Conservation (phyloP, 1,140 invertebrate species). For the Rhopalosiphum maidis region DNA sequence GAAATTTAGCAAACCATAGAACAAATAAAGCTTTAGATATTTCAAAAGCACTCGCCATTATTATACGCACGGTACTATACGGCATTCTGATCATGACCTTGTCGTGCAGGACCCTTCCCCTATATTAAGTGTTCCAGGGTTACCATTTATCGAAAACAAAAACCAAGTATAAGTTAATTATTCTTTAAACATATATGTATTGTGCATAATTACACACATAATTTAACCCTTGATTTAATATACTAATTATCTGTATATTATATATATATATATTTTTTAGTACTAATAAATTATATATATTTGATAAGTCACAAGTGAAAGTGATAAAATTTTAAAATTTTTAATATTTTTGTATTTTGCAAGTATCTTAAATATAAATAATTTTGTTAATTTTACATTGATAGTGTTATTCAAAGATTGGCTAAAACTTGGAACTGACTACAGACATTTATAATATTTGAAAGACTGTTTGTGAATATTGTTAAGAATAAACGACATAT, state of each 20-base stretch:
- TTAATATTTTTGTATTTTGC: no score
- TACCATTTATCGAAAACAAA: conserved; percentile 31
- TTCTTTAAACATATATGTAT: neutral
- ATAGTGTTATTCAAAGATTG: neutral
- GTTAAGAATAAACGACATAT: neutral
- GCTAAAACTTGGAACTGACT: neutral
- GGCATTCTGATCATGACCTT: conserved; percentile 8
- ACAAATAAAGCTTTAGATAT: neutral
- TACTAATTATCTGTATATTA: neutral
- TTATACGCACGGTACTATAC: neutral
- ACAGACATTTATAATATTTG: neutral
- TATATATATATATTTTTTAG: no score
- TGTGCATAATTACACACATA: neutral
- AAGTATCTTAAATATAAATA: neutral
- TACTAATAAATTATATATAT: neutral
- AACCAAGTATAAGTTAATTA: neutral
- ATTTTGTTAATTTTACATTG: neutral
- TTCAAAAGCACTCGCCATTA: conserved; percentile 29
- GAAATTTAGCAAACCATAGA: neutral
- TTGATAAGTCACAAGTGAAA: no score
- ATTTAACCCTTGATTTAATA: neutral
- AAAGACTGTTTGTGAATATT: neutral
- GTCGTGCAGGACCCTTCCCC: neutral
- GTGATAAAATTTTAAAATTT: no score
- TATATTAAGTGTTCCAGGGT: conserved; percentile 26